Evolutionary conservation across 2,888 invertebrate genomes (phyloP).

Genomic region (Cephus nigrinus): DNA sequence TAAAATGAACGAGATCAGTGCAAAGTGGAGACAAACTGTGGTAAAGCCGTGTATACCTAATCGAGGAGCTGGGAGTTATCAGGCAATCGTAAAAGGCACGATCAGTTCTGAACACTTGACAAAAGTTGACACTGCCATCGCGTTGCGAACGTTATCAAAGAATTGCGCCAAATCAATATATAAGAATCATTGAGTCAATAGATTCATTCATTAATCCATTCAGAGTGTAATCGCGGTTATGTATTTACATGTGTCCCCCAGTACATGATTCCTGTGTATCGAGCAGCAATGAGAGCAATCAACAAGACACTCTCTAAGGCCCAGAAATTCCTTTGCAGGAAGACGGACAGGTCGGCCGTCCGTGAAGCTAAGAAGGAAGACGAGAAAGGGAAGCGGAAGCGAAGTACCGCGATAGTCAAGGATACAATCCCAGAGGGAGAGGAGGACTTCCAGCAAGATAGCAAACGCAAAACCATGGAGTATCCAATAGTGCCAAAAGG

Average conservation of each 20-base stretch:
- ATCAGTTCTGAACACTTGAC: background rate
- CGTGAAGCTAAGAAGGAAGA: slow-evolving; percentile 19
- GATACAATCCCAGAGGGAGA: slow-evolving; percentile 1
- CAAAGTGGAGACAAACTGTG: background rate
- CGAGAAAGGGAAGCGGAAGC: slow-evolving; percentile 42
- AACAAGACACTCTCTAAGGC: background rate
- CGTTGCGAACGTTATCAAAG: background rate
- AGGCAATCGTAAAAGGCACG: background rate
- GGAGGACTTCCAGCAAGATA: slow-evolving; percentile 4
- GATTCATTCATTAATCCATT: background rate
- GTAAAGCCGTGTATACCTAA: background rate
- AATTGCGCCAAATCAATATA: background rate
- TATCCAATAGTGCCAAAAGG: slow-evolving; percentile 45
- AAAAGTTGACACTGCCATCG: background rate
- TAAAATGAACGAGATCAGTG: background rate
- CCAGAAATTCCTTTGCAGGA: slow-evolving; percentile 36
- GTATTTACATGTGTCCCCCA: background rate
- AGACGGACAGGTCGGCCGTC: slow-evolving; percentile 40
- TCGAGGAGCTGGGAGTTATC: background rate
- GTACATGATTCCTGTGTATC: background rate
- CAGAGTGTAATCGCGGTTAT: background rate
- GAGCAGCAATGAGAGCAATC: background rate
- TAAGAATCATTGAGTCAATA: background rate
- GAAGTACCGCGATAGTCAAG: slow-evolving; percentile 10
- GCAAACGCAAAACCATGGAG: slow-evolving; percentile 41